Percentiles rank a stretch among this genome's conserved stretches.
Evolutionary conservation across 2,113 vertebrate genomes (phyloP).

Genomic region (Hippocampus barbouri): DNA sequence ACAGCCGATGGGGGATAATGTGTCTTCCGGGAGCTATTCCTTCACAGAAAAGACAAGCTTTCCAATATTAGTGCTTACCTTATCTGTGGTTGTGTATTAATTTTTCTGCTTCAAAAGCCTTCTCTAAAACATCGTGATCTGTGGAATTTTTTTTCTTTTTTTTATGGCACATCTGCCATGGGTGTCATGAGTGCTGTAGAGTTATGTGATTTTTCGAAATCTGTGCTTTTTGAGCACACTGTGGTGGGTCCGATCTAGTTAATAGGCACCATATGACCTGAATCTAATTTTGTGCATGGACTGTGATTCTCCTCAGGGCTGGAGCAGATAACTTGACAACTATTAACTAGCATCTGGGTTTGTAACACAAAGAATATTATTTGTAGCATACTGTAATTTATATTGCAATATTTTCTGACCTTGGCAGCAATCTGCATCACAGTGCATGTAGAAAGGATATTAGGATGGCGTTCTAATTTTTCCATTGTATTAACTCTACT

Average conservation of each 20-base stretch:
- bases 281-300: neutral
- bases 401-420: neutral
- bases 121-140: neutral
- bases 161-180: neutral
- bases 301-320: neutral
- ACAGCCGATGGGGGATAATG: constrained; percentile 7
- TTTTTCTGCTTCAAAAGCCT: neutral
- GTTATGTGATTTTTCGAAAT: neutral
- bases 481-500: neutral
- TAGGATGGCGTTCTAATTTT: neutral
- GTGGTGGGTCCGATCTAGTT: constrained; percentile 5
- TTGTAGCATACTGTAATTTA: neutral
- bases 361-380: neutral
- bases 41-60: constrained; percentile 22
- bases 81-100: neutral
- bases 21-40: constrained; percentile 22
- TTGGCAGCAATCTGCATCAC: neutral
- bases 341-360: neutral
- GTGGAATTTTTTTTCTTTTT: neutral
- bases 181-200: constrained; percentile 2
- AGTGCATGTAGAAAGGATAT: neutral
- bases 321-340: neutral
- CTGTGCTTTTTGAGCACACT: constrained; percentile 11
- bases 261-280: constrained; percentile 7
- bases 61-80: neutral